Base-by-base conservation (phyloP, 2,888 invertebrate genomes). In the Thereva unica region DNA sequence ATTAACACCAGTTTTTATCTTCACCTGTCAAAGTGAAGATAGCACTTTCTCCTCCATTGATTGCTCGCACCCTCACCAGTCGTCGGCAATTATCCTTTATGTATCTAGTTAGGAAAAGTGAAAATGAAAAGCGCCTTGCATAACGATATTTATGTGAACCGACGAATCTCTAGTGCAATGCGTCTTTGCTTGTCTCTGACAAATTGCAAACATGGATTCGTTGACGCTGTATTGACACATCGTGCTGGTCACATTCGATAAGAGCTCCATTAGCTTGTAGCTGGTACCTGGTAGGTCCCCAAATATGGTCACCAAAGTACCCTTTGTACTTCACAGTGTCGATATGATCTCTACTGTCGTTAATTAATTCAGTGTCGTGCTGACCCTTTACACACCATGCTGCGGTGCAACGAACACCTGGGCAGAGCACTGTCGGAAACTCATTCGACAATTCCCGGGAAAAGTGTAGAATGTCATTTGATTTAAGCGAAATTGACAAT, bases 181-280 rank as follows among this genome's bases (percentile, higher is more conserved):
- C 50, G 61, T 61, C 50, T 61, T 61, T 35, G 50, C 10, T 7
- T n/a, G 34, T 8, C 50, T 9, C 40, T 61, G 61, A 61, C 61
- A 61, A 61, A 61, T 61, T 61, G 23, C 61, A 40, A 42, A 61
- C 61, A 61, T 41, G 12, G 23, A 61, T 50, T 61, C 61, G 61
- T 50, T 61, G 61, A 61, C 61, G 61, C 49, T 10, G 61, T 50
- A 34, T 41, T 61, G 61, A 61, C 61, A 61, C 34, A 34, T 61
- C 61, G 61, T 61, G 61, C 61, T 61, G 61, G 61, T 61, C 50
- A 61, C 41, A 50, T 61, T 61, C 61, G 61, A 61, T 61, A 61
- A 61, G 41, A 41, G 40, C 50, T 34, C 61, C 61, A 50, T 61
- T 61, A 61, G 50, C 49, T 49, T 50, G 38, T 5, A 34, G 9